phyloP scores from a whole-genome alignment of 1,140 invertebrate species.

The Micrasema longulum region DNA sequence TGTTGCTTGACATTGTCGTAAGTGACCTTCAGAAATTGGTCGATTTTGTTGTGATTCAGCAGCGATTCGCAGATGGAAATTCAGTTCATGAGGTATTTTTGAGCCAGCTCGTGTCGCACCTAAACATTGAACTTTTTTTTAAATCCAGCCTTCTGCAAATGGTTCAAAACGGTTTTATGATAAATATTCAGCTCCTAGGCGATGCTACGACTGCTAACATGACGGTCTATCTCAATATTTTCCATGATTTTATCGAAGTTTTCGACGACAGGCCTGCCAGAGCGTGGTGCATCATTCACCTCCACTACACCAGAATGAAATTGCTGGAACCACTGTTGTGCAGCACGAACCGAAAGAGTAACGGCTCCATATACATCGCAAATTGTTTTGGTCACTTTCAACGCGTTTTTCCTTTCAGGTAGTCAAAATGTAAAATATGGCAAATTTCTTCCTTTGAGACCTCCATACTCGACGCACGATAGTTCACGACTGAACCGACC shows the following conservation, averaged over 20 bases:
- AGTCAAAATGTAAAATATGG: constrained; percentile 21
- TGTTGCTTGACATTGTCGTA: background rate
- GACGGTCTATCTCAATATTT: constrained; percentile 23
- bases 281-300: constrained; percentile 24
- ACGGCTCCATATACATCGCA: background rate
- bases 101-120: no score
- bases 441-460: constrained; percentile 18
- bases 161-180: constrained; percentile 4
- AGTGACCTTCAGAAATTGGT: no score
- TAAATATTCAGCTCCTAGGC: constrained; percentile 11
- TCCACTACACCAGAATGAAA: constrained; percentile 16
- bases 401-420: no score
- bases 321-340: constrained; percentile 15
- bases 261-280: constrained; percentile 20
- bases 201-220: constrained; percentile 17
- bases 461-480: constrained; percentile 14
- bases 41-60: constrained; percentile 4
- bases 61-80: constrained; percentile 1
- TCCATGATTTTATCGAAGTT: constrained; percentile 18
- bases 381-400: no score
- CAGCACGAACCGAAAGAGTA: constrained; percentile 17
- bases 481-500: constrained; percentile 48
- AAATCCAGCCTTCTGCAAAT: background rate
- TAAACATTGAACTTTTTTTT: no score
- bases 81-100: background rate